phyloP scores from a whole-genome alignment of 2,797 vertebrate species.

The Picus viridis region DNA sequence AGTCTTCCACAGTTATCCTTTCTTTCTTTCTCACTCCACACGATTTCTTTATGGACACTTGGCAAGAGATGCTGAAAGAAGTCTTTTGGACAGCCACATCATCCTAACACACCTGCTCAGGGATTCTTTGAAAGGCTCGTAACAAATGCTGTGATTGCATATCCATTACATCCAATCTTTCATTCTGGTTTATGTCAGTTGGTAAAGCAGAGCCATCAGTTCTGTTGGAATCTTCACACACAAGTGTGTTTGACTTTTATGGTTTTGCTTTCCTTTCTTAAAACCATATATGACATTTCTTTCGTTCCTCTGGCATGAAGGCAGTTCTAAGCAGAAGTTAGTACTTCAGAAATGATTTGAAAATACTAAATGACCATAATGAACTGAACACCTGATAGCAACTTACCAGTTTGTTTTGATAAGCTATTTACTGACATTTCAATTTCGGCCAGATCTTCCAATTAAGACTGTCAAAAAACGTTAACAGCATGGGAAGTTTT shows the following conservation, averaged over 20 bases:
- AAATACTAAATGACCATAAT: background rate
- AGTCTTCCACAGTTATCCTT: background rate
- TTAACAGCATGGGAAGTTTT: background rate
- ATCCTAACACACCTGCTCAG: background rate
- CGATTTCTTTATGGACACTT: background rate
- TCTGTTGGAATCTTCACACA: background rate
- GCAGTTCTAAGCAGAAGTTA: background rate
- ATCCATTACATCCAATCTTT: background rate
- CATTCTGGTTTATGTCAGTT: background rate
- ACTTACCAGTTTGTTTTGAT: background rate
- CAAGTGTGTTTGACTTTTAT: background rate
- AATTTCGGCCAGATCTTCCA: conserved; percentile 1
- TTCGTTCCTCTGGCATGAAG: background rate
- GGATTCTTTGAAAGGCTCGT: background rate
- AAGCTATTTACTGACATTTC: background rate
- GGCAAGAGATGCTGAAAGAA: background rate
- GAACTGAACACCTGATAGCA: background rate
- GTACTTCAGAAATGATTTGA: background rate
- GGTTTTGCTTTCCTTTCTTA: background rate
- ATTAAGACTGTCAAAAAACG: background rate
- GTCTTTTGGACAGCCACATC: background rate
- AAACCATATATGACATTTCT: background rate
- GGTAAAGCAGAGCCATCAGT: background rate
- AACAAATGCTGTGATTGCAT: background rate
- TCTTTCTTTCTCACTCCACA: background rate